Evolutionary conservation across 2,113 vertebrate genomes (phyloP).

Genomic region (Antechinus stuartii): DNA sequence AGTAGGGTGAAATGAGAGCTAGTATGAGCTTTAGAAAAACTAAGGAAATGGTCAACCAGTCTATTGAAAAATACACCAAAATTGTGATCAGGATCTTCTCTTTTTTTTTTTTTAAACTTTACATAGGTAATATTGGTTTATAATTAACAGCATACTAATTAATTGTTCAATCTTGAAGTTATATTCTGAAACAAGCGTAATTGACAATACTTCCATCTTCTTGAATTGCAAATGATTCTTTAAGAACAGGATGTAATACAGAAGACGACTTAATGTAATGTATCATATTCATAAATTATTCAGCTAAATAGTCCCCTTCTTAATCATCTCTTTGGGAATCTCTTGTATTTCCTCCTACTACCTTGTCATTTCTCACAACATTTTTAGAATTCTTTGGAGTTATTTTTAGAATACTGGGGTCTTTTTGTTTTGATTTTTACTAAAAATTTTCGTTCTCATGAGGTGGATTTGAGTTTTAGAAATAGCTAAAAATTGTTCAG

Average conservation of each 20-base stretch:
- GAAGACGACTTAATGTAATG: background rate
- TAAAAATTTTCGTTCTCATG: conserved; percentile 34
- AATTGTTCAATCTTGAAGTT: conserved; percentile 54
- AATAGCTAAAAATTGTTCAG: conserved; percentile 42
- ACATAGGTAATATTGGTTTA: conserved; percentile 53
- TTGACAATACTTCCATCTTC: conserved; percentile 15
- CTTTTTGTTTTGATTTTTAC: conserved; percentile 26
- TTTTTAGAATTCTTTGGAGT: conserved; percentile 4
- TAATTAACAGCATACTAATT: background rate
- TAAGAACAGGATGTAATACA: background rate
- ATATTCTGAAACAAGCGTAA: conserved; percentile 18
- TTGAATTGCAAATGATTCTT: conserved; percentile 20
- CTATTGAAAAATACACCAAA: conserved; percentile 56
- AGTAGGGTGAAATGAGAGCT: conserved; percentile 25
- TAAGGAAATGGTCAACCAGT: conserved; percentile 33
- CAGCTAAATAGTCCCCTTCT: background rate
- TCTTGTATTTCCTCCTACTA: background rate
- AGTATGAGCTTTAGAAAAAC: conserved; percentile 36
- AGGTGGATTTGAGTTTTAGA: conserved; percentile 51
- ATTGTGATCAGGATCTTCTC: conserved; percentile 50
- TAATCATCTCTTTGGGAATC: background rate
- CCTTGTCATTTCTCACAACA: background rate
- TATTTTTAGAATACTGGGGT: conserved; percentile 18
- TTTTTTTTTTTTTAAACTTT: conserved; percentile 32
- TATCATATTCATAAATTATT: conserved; percentile 1